These are phyloP conservation scores for Poliocrania exsul DNA, from an alignment of 2,797 vertebrate species.

Conservation along the genomic window DNA sequence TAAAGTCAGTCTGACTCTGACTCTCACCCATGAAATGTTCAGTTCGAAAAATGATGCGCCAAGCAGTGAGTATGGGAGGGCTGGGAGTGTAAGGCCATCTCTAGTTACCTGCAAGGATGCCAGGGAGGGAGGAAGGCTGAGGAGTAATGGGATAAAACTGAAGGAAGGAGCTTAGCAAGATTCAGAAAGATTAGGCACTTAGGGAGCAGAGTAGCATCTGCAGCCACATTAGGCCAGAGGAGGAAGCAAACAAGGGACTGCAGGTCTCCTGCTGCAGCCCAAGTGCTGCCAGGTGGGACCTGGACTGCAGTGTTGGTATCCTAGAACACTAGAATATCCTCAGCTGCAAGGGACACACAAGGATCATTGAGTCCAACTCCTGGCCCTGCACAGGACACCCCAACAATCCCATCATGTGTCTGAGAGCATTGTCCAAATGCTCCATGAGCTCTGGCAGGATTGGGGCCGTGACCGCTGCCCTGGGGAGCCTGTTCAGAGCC, in stretches of 20 bases:
- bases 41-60: background rate
- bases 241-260: background rate
- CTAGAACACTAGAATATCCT: background rate
- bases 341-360: background rate
- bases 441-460: background rate
- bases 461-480: rapidly evolving
- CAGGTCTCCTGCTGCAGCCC: background rate
- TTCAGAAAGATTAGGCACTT: background rate
- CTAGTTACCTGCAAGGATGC: background rate
- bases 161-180: background rate
- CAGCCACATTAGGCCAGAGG: background rate
- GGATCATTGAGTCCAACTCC: background rate
- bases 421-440: rapidly evolving
- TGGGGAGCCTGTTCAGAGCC: background rate
- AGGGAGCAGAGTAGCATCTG: background rate
- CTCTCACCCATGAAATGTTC: rapidly evolving
- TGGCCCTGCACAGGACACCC: background rate
- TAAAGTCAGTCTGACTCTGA: background rate
- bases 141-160: background rate
- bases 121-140: background rate
- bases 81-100: background rate
- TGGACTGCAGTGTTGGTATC: background rate
- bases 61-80: background rate
- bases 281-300: background rate
- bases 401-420: background rate